phyloP scores from a whole-genome alignment of 2,113 vertebrate genomes.

The Chaenogobius annularis region DNA sequence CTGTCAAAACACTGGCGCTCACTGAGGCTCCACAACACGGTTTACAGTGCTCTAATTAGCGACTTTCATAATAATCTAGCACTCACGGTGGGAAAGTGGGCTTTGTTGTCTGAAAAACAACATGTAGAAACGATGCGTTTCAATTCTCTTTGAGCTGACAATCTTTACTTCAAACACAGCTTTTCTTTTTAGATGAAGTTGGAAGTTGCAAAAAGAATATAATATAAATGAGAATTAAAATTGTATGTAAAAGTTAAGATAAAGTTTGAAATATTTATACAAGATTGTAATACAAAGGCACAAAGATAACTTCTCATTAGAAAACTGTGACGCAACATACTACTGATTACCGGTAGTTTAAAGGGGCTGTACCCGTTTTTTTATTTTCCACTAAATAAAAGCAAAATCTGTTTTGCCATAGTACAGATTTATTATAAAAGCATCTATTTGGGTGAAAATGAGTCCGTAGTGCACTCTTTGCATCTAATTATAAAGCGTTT shows the following conservation, averaged over 20 bases:
- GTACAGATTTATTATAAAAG: no score
- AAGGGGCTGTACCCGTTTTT: no score
- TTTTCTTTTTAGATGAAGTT: neutral
- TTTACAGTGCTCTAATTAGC: conserved; percentile 37
- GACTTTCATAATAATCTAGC: conserved; percentile 15
- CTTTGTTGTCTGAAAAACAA: conserved; percentile 18
- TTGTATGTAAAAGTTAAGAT: neutral
- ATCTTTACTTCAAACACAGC: neutral
- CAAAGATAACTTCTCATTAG: neutral
- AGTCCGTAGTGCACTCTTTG: no score
- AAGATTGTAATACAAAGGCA: neutral
- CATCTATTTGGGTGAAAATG: no score
- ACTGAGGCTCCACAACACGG: neutral
- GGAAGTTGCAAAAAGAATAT: neutral
- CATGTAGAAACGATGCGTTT: neutral
- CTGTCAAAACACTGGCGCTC: conserved; percentile 17
- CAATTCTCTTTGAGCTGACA: neutral
- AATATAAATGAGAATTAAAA: neutral
- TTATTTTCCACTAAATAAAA: no score
- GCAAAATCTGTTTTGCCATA: no score
- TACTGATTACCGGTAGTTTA: no score
- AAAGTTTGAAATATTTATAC: neutral
- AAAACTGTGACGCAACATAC: neutral
- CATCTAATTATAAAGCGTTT: no score
- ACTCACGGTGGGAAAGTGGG: conserved; percentile 3